Base-by-base conservation (phyloP, 2,797 vertebrate species). In the Gallirallus australis region DNA sequence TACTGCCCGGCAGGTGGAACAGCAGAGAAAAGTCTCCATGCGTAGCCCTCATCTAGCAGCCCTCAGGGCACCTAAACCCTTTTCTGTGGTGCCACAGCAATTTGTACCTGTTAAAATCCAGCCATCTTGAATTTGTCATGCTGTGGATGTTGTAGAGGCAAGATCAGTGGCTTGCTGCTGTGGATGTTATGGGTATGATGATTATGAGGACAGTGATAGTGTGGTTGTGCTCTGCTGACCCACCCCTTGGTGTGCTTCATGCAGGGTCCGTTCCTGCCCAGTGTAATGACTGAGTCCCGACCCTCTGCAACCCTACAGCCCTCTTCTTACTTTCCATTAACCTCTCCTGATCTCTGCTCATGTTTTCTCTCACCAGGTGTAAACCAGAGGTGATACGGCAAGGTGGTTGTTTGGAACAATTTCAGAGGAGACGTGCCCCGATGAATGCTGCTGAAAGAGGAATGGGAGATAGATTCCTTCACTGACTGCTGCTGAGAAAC, bases 371-470 rank as follows among this genome's bases (percentile, higher is more conserved):
- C 35, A 90, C 50, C 92, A 99, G 99, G 99, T 99, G 98, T 99
- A 98, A 99, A 94, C 82, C 91, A 98, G 97, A 98, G 78, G 53
- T 13, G 93, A 97, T 75, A 91, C 61, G 97, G 89, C 96, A 84
- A 97, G 91, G 83, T 95, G 91, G 94, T 97, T 96, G 84, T 97
- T 97, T 94, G 96, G 95, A 98, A 98, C 98, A 98, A 98, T 98
- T 98, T 98, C 99, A 98, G 98, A 99, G 98, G 98, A 98, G 98
- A 98, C 97, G 92, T 98, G 98, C 99, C 99, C 99, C 99, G 77
- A 98, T 96, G 98, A 98, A 99, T 99, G 99, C 99, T 99, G 99
- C 99, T 99, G 98, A 98, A 98, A 98, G 98, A 98, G 97, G 97
- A 96, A 94, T 97, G 97, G 98, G 98, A 98, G 98, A 98, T 96